These are phyloP conservation scores for Drosophila repletoides DNA, from an alignment of 1,140 invertebrate genomes.

Conservation along the genomic window DNA sequence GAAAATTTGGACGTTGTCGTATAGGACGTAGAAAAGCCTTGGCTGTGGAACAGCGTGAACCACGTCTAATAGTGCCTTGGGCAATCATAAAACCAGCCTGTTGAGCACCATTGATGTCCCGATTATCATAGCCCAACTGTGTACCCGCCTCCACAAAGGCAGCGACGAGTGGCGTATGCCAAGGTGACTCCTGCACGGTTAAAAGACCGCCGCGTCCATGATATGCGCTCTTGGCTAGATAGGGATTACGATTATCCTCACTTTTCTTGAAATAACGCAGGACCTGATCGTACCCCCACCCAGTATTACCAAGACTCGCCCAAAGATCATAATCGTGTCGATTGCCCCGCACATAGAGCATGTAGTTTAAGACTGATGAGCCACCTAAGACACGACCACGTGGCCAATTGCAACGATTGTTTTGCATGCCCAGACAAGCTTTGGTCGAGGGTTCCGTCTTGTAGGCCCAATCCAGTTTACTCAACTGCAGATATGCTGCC, in stretches of 20 bases:
- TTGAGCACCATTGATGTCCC: conserved; percentile 92
- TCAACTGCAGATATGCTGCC: conserved; percentile 93
- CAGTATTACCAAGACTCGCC: conserved; percentile 92
- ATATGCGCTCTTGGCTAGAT: conserved; percentile 87
- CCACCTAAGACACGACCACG: conserved; percentile 94
- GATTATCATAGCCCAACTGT: conserved; percentile 93
- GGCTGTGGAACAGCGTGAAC: conserved; percentile 93
- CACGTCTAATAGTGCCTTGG: conserved; percentile 93
- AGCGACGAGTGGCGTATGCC: conserved; percentile 90
- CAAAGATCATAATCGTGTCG: conserved; percentile 94
- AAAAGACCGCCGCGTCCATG: conserved; percentile 89
- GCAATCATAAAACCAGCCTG: conserved; percentile 94
- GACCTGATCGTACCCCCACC: conserved; percentile 95
- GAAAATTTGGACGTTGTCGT: conserved; percentile 89
- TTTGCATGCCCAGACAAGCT: conserved; percentile 90
- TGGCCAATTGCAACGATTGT: conserved; percentile 91
- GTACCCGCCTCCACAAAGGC: conserved; percentile 93
- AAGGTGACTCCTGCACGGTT: conserved; percentile 92
- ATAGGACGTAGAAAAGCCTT: conserved; percentile 94
- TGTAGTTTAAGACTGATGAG: conserved; percentile 95
- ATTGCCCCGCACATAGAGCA: conserved; percentile 94
- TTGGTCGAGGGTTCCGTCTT: conserved; percentile 93
- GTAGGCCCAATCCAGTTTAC: conserved; percentile 95
- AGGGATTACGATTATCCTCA: conserved; percentile 93
- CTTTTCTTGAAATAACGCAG: conserved; percentile 95